A percentile compares a stretch with the other conserved stretches of the same genome.
phyloP scores from a whole-genome alignment of 2,888 invertebrate genomes.

The Tenthredo mesomela region DNA sequence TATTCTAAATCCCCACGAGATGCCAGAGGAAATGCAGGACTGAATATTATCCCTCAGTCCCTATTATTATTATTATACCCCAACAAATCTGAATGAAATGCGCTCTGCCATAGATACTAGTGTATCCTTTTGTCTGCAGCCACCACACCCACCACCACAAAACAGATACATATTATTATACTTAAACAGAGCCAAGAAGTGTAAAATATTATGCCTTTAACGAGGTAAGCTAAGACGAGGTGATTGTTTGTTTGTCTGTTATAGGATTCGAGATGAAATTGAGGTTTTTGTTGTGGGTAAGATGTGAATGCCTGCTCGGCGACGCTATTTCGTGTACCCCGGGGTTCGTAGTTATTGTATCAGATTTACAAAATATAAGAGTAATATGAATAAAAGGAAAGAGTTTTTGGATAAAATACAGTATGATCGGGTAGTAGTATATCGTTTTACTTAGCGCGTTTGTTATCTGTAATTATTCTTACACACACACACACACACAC shows the following conservation, averaged over 20 bases:
- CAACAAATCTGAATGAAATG: constrained; percentile 70
- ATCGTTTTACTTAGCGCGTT: constrained; percentile 29
- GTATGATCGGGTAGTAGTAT: constrained; percentile 45
- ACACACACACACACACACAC: not conserved
- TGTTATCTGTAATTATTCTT: constrained; percentile 32
- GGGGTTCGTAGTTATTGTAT: constrained; percentile 59
- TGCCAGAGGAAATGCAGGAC: constrained; percentile 98
- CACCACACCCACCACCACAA: constrained; percentile 60
- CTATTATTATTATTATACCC: constrained; percentile 61
- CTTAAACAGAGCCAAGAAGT: constrained; percentile 65
- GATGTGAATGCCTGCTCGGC: constrained; percentile 75
- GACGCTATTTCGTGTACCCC: constrained; percentile 74
- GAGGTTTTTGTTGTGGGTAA: constrained; percentile 74
- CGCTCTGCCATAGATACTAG: constrained; percentile 72
- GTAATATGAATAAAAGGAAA: constrained; percentile 40
- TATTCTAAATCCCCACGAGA: constrained; percentile 96
- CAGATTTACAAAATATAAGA: constrained; percentile 49
- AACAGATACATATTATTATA: constrained; percentile 60
- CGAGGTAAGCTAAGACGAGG: constrained; percentile 73
- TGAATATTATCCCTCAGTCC: constrained; percentile 72
- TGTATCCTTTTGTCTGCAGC: constrained; percentile 71
- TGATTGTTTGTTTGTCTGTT: constrained; percentile 75
- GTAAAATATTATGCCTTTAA: constrained; percentile 73
- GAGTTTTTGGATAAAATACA: constrained; percentile 36
- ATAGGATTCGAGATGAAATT: constrained; percentile 73